phyloP scores from a whole-genome alignment of 2,113 vertebrate species.

The Gymnocephalus cernua region DNA sequence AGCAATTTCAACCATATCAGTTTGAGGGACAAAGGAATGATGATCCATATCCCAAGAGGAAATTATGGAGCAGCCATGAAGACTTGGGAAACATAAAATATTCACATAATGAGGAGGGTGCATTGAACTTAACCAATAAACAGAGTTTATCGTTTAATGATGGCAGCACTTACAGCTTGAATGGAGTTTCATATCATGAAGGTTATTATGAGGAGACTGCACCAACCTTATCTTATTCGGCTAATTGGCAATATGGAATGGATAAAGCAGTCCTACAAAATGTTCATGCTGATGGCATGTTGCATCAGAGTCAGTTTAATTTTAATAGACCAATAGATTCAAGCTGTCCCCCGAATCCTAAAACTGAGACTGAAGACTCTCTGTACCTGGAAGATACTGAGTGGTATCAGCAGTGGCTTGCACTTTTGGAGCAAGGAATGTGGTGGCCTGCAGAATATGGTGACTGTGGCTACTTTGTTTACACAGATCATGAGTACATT shows the following conservation, averaged over 20 bases:
- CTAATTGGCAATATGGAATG: conserved; percentile 80
- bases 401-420: conserved; percentile 94
- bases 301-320: conserved; percentile 75
- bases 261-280: conserved; percentile 71
- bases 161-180: conserved; percentile 84
- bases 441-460: conserved; percentile 97
- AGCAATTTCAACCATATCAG: conserved; percentile 47
- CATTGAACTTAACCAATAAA: conserved; percentile 82
- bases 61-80: conserved; percentile 77
- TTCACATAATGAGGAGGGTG: conserved; percentile 64
- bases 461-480: conserved; percentile 95
- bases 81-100: conserved; percentile 61
- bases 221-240: conserved; percentile 81
- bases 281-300: conserved; percentile 67
- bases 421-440: conserved; percentile 90
- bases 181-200: conserved; percentile 88
- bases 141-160: conserved; percentile 74
- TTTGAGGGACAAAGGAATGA: conserved; percentile 32
- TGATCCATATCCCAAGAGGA: conserved; percentile 59
- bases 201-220: conserved; percentile 86
- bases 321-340: conserved; percentile 76
- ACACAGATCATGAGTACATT: conserved; percentile 92
- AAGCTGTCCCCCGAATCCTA: conserved; percentile 80
- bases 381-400: conserved; percentile 85
- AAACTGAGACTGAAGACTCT: conserved; percentile 81